Evolutionary conservation across 2,888 invertebrate species (phyloP).

Genomic region (Parascotia fuliginaria): DNA sequence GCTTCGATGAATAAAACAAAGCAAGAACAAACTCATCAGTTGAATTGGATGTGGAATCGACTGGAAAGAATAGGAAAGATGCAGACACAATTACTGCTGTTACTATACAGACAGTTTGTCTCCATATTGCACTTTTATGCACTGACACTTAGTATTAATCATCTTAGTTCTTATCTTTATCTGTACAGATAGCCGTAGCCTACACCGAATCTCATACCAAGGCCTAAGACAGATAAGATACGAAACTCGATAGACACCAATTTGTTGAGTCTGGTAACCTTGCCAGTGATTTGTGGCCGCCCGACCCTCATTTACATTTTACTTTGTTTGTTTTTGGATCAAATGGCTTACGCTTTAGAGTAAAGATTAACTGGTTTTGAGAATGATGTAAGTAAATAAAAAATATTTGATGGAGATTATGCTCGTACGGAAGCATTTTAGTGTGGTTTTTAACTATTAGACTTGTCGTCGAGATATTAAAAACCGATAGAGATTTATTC

Average conservation of each 20-base stretch:
- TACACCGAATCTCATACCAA: conserved; percentile 17
- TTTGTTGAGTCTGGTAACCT: conserved; percentile 26
- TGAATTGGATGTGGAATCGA: too few species aligned
- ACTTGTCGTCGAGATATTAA: too few species aligned
- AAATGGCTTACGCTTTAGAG: conserved; percentile 28
- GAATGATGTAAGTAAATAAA: conserved; percentile 23
- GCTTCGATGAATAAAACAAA: too few species aligned
- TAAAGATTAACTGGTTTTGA: conserved; percentile 27
- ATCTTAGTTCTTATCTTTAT: conserved; percentile 1
- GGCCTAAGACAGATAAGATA: conserved; percentile 42
- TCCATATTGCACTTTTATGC: conserved; percentile 3
- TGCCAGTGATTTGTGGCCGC: conserved; percentile 31
- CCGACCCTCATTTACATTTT: conserved; percentile 29
- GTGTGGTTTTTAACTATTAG: not conserved
- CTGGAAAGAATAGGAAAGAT: too few species aligned
- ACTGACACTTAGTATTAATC: conserved; percentile 1
- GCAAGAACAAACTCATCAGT: too few species aligned
- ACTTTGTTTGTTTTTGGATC: conserved; percentile 37
- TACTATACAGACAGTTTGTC: conserved; percentile 11
- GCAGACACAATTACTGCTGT: not conserved
- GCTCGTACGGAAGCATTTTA: conserved; percentile 7
- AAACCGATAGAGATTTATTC: too few species aligned
- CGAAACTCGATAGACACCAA: conserved; percentile 22
- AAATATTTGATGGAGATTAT: conserved; percentile 20
- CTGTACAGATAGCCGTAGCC: not conserved